Evolutionary conservation across 2,888 invertebrate genomes (phyloP), one percentile per base, ranked within the genome.

Genomic region (Tineola bisselliella): DNA sequence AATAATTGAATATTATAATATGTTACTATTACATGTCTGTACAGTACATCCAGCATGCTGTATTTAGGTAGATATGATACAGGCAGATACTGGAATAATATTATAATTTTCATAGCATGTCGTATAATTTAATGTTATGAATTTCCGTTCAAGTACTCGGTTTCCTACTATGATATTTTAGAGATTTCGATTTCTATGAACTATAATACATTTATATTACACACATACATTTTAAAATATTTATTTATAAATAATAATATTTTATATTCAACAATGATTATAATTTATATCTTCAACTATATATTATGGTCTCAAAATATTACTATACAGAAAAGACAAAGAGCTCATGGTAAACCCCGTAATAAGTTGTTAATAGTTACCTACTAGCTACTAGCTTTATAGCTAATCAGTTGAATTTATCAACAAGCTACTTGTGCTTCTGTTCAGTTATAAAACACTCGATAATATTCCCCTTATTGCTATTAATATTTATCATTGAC

Each of bases 371-470:
- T 54, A 25, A 25, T 54, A 48, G 54, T n/a, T 54, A 54, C 54
- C 54, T 6, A 25, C 5, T 25, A 25, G 25, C 54, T 6, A 25
- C 5, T 25, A 25, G 25, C 19, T 25, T 54, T 54, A 54, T 54
- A 25, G 18, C 19, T 54, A 54, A 54, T 54, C 54, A 54, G 54
- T 54, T 25, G 25, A 2, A 25, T 54, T 54, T 54, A 54, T 54
- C 54, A 25, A 12, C 18, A n/a, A 52, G 52, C 54, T 54, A 54
- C 54, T 25, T 54, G 54, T 2, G 54, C 54, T 54, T 19, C 54
- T 54, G 54, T 54, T 54, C 54, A 8, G 54, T 54, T 54, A 54
- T 54, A 54, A 54, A 54, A 5, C 25, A 54, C 25, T 25, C 54
- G 54, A 54, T 54, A 54, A 54, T 54, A 25, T 54, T 54, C 19